Evolutionary conservation across 2,888 invertebrate genomes (phyloP).

Genomic region (Atrina japonica): DNA sequence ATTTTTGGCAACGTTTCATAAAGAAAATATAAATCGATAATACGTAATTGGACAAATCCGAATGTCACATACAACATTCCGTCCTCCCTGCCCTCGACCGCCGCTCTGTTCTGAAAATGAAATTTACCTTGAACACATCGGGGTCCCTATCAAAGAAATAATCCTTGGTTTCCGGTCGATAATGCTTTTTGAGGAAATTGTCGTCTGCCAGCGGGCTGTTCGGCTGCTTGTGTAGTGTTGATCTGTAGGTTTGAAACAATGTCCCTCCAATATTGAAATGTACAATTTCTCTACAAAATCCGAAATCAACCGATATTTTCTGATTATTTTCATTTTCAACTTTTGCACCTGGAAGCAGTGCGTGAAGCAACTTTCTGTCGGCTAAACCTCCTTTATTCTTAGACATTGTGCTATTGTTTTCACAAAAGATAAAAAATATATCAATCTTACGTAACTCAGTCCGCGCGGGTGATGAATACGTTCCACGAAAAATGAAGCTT

Average conservation of each 20-base stretch:
- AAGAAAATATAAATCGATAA: too few relatives aligned
- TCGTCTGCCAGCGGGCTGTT: slow-evolving; percentile 57
- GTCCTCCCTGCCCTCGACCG: too few relatives aligned
- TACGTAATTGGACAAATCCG: too few relatives aligned
- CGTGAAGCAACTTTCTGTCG: slow-evolving; percentile 16
- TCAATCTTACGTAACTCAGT: too few relatives aligned
- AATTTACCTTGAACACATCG: slow-evolving; percentile 59
- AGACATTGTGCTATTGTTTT: slow-evolving; percentile 1
- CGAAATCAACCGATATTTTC: slow-evolving; percentile 51
- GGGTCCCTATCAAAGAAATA: slow-evolving; percentile 67
- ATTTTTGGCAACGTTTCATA: too few relatives aligned
- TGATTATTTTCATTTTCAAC: slow-evolving; percentile 33
- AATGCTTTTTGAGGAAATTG: slow-evolving; percentile 53
- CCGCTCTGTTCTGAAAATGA: too few relatives aligned
- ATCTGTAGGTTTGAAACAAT: slow-evolving; percentile 67
- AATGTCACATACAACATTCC: too few relatives aligned
- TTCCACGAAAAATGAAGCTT: too few relatives aligned
- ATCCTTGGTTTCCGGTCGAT: slow-evolving; percentile 52
- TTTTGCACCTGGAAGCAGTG: slow-evolving; percentile 44
- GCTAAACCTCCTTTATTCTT: slow-evolving; percentile 12
- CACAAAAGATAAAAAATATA: too few relatives aligned
- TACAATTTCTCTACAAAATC: slow-evolving; percentile 51
- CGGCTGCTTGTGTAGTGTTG: slow-evolving; percentile 58
- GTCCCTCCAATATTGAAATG: slow-evolving; percentile 70
- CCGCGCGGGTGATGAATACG: too few relatives aligned